Evolutionary conservation across 2,888 invertebrate species (phyloP), one percentile per base, ranked within the genome.

Genomic region (Zaprionus lineosus): DNA sequence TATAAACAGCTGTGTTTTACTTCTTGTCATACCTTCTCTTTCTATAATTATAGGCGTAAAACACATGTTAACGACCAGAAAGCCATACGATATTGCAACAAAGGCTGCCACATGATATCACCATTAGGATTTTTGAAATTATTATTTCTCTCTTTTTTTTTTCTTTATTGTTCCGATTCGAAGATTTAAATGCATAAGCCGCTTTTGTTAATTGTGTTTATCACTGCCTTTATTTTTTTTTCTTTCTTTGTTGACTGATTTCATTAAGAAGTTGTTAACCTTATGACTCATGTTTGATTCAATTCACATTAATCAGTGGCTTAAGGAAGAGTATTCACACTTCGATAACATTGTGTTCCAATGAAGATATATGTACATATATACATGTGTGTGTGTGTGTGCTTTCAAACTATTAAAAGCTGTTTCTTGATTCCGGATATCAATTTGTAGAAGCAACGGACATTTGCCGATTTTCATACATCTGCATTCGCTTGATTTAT

Each of bases 311-410:
- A 5, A 19, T 12, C 9, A 36, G 6, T 31, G 26, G 50, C 52
- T 58, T 58, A 33, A 34, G 33, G 31, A 34, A 68, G 67, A 16
- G 66, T 60, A 65, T 65, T 28, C 51, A 34, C 9, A 34, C 34
- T 65, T 47, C 61, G 61, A 43, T 39, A n/a, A n/a, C n/a, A n/a
- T n/a, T n/a, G 18, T 51, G 21, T 29, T 36, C 2, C 18, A 8
- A 58, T 53, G 53, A 53, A 14, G 18, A 31, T 28, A 14, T 31
- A 34, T n/a, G 4, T 7, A 29, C 12, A 29, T 18, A 8, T 46
- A 33, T 8, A 9, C 29, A n/a, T n/a, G n/a, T n/a, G n/a, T n/a
- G n/a, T n/a, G n/a, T n/a, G n/a, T n/a, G n/a, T n/a, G n/a, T n/a
- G n/a, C n/a, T n/a, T n/a, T n/a, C n/a, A 57, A 36, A 11, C 19